phyloP scores from a whole-genome alignment of 2,888 invertebrate species.

The Macrosoma leucophasiata region DNA sequence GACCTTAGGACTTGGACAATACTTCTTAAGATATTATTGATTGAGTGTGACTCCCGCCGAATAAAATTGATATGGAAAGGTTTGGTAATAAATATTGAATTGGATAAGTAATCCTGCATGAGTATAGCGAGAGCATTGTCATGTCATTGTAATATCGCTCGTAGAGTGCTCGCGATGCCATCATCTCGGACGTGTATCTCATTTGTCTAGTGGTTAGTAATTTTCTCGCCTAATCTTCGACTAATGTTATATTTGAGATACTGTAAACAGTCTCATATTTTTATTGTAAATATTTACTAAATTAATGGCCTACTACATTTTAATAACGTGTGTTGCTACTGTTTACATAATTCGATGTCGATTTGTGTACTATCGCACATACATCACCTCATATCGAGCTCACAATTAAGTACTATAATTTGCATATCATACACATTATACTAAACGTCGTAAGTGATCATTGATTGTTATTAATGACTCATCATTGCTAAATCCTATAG shows the following conservation, averaged over 20 bases:
- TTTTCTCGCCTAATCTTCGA: slow-evolving; percentile 69
- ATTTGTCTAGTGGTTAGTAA: slow-evolving; percentile 60
- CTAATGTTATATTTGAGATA: slow-evolving; percentile 57
- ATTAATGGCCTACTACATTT: slow-evolving; percentile 66
- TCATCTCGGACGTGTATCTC: slow-evolving; percentile 30
- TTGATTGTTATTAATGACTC: slow-evolving; percentile 3
- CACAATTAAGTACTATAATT: slow-evolving; percentile 33
- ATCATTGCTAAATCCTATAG: slow-evolving; percentile 10
- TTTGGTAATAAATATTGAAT: no score
- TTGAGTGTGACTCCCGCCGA: no score
- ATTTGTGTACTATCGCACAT: slow-evolving; percentile 42
- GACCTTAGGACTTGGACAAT: no score
- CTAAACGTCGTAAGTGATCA: slow-evolving; percentile 20
- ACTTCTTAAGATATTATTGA: no score
- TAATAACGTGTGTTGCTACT: slow-evolving; percentile 64
- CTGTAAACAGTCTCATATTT: slow-evolving; percentile 64
- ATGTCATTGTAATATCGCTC: slow-evolving; percentile 6
- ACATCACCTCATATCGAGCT: slow-evolving; percentile 39
- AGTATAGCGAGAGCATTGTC: no score
- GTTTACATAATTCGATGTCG: slow-evolving; percentile 55
- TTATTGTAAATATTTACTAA: slow-evolving; percentile 71
- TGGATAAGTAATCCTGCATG: no score
- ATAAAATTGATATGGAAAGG: no score
- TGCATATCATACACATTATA: slow-evolving; percentile 34
- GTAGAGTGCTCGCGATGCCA: slow-evolving; percentile 15